These are phyloP conservation scores for Pseudopodoces humilis DNA, from an alignment of 2,113 vertebrate species.

Conservation along the genomic window DNA sequence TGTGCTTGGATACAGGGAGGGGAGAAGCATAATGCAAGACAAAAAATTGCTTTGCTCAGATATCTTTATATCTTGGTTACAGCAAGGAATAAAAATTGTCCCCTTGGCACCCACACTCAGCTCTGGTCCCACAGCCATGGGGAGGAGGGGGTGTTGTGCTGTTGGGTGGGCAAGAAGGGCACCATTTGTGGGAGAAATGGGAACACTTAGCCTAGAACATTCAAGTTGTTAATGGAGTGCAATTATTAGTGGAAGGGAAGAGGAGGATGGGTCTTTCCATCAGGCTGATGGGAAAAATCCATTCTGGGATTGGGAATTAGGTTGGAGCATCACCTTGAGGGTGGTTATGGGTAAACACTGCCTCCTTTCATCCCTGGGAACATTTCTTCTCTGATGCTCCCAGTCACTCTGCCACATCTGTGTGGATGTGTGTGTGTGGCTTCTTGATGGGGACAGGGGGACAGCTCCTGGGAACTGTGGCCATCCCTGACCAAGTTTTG, in stretches of 20 bases:
- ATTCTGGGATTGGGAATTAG: neutral
- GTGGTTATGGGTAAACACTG: neutral
- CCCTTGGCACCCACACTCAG: neutral
- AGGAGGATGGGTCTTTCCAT: neutral
- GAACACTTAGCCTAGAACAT: neutral
- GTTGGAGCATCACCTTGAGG: neutral
- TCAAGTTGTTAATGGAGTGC: neutral
- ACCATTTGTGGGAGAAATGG: neutral
- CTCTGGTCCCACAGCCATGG: neutral
- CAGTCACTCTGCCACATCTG: accelerated
- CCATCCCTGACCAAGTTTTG: neutral
- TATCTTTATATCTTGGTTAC: neutral
- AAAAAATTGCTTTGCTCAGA: neutral
- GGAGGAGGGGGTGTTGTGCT: neutral
- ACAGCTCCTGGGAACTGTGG: neutral
- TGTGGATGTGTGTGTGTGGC: accelerated
- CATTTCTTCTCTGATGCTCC: neutral
- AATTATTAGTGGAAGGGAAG: neutral
- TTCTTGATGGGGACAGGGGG: neutral
- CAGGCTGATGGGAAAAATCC: neutral
- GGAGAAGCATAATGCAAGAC: neutral
- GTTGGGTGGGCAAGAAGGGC: neutral
- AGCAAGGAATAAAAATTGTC: neutral
- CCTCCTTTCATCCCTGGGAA: neutral
- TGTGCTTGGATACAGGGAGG: neutral